These are phyloP conservation scores for Paelopatides confundens DNA, from an alignment of 53 echinoderm and acorn worm species.

Conservation along the genomic window DNA sequence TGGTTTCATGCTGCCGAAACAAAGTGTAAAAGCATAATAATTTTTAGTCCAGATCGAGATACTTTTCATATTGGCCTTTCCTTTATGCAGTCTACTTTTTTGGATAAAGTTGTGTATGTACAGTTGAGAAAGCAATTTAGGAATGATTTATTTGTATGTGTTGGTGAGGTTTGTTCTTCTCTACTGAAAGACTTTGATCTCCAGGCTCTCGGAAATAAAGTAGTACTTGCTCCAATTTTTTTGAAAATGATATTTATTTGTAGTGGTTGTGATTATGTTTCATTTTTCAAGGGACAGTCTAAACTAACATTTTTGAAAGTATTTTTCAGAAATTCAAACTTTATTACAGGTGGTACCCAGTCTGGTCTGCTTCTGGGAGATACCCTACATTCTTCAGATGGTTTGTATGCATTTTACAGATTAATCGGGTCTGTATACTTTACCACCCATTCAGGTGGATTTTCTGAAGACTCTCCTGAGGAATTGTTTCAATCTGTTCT, in stretches of 20 bases:
- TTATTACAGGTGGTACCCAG: conserved; percentile 39
- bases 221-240: conserved; percentile 5
- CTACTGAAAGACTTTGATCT: not conserved
- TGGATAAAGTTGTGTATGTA: conserved; percentile 50
- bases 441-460: conserved; percentile 37
- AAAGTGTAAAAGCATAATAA: conserved; percentile 27
- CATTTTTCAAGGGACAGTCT: conserved; percentile 40
- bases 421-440: conserved; percentile 62
- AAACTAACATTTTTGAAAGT: conserved; percentile 47
- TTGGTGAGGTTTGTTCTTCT: conserved; percentile 18
- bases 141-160: conserved; percentile 29
- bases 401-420: conserved; percentile 57
- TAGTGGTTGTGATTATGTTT: conserved; percentile 65
- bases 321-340: conserved; percentile 32
- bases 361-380: conserved; percentile 9
- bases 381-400: not conserved
- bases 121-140: conserved; percentile 38
- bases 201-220: not conserved
- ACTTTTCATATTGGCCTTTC: conserved; percentile 51
- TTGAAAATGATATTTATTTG: conserved; percentile 45
- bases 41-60: conserved; percentile 53
- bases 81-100: not conserved
- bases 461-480: conserved; percentile 28
- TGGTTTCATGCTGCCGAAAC: conserved; percentile 41
- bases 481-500: conserved; percentile 44